Evolutionary conservation across 2,888 invertebrate species (phyloP).

Genomic region (Flexamia atlantica): DNA sequence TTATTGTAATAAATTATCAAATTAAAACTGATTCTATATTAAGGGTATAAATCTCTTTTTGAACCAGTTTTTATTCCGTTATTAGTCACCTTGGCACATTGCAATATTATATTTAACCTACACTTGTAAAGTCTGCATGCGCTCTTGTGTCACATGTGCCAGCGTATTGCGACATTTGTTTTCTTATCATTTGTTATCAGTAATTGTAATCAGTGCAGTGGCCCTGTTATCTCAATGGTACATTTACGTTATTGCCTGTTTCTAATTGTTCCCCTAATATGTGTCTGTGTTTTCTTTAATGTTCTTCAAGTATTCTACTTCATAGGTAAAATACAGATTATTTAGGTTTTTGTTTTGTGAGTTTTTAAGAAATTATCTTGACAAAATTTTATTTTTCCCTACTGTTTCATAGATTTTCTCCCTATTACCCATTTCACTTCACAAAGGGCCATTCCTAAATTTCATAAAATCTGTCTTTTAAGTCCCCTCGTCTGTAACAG

Average conservation of each 20-base stretch:
- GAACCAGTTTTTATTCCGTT: too few relatives aligned
- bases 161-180: background rate
- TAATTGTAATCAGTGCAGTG: background rate
- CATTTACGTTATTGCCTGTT: slow-evolving; percentile 27
- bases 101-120: too few relatives aligned
- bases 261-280: background rate
- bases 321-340: slow-evolving; percentile 8
- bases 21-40: too few relatives aligned
- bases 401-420: too few relatives aligned
- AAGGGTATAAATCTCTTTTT: too few relatives aligned
- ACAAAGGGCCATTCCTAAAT: too few relatives aligned
- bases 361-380: background rate
- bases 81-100: too few relatives aligned
- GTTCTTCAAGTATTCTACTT: background rate
- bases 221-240: slow-evolving; percentile 21
- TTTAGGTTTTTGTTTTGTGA: slow-evolving; percentile 20
- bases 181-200: background rate
- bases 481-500: too few relatives aligned
- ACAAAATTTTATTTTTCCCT: too few relatives aligned
- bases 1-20: background rate
- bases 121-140: too few relatives aligned
- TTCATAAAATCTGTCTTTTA: too few relatives aligned
- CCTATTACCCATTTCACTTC: too few relatives aligned
- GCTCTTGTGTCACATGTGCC: background rate
- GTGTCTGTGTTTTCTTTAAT: background rate